Base-by-base conservation (phyloP, 2,113 vertebrate genomes). In the Dissostichus mawsoni region DNA sequence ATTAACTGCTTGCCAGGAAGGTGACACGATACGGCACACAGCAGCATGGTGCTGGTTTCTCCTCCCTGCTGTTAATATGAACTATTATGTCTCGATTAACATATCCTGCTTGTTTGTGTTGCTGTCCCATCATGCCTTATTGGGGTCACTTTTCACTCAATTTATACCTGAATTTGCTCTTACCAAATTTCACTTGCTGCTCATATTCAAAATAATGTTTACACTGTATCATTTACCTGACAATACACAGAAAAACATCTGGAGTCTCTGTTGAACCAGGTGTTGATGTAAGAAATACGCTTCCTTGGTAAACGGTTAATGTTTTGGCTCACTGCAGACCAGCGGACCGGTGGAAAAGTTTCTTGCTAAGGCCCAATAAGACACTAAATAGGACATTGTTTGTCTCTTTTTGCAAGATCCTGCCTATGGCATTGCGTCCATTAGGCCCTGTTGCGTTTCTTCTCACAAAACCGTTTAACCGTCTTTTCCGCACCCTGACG, bases 401-500 rank as follows among this genome's bases (percentile, higher is more conserved):
- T 80, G 80, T 82, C 61, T 85, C 59, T 79, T 83, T 82, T 55
- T 81, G 74, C 33, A n/a, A 71, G 81, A 72, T 73, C 47, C 76
- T 74, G 83, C 90, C 90, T 61, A 44, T 73, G 80, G 82, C 84
- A 62, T 76, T 80, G 83, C 71, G 67, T 86, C 78, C 90, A 90
- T 92, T 87, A 87, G 86, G 58, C 90, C 57, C 81, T 52, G 78
- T 80, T 89, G 80, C 83, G 71, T 85, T 89, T 94, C 84, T 91
- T 91, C 89, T 85, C 83, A 78, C 89, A 94, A 95, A 94, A 92
- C 94, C 90, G 85, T 92, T 94, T 92, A 94, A 93, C 88, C 85
- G 86, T 90, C 87, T 94, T 94, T 94, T 93, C 89, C 72, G 71
- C 81, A 93, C 93, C 93, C 87, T 95, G 93, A 94, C 93, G 87